phyloP scores from a whole-genome alignment of 1,140 invertebrate species.

The Bicyclus anynana region DNA sequence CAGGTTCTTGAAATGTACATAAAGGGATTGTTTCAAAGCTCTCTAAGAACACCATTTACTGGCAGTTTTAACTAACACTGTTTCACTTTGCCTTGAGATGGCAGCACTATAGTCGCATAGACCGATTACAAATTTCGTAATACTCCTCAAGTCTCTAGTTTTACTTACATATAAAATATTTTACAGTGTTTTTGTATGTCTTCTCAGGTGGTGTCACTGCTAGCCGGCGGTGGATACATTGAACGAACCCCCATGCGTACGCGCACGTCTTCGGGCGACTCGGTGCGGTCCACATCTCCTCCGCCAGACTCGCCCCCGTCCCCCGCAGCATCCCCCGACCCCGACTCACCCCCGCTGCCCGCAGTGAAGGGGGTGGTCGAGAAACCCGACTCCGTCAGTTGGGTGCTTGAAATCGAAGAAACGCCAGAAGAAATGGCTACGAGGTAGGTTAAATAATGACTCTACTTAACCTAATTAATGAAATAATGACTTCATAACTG shows the following conservation, averaged over 20 bases:
- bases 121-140: too few species aligned
- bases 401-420: conserved; percentile 87
- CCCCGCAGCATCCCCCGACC: conserved; percentile 49
- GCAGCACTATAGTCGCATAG: too few species aligned
- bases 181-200: not conserved
- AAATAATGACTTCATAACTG: too few species aligned
- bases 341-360: conserved; percentile 75
- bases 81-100: too few species aligned
- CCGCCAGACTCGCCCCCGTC: conserved; percentile 78
- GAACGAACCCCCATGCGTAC: conserved; percentile 53
- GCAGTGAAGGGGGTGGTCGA: conserved; percentile 88
- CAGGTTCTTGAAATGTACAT: too few species aligned
- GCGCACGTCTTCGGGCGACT: conserved; percentile 37
- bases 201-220: conserved; percentile 56
- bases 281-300: conserved; percentile 52
- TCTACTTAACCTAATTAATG: too few species aligned
- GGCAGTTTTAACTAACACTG: too few species aligned
- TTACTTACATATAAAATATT: too few species aligned
- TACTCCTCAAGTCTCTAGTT: too few species aligned
- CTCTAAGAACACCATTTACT: too few species aligned
- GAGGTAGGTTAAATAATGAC: conserved; percentile 46
- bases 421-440: conserved; percentile 81
- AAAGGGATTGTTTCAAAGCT: too few species aligned
- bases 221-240: conserved; percentile 59
- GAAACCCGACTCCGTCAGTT: conserved; percentile 89